Evolutionary conservation across 2,113 vertebrate species (phyloP).

Genomic region (Campylomormyrus numenius): DNA sequence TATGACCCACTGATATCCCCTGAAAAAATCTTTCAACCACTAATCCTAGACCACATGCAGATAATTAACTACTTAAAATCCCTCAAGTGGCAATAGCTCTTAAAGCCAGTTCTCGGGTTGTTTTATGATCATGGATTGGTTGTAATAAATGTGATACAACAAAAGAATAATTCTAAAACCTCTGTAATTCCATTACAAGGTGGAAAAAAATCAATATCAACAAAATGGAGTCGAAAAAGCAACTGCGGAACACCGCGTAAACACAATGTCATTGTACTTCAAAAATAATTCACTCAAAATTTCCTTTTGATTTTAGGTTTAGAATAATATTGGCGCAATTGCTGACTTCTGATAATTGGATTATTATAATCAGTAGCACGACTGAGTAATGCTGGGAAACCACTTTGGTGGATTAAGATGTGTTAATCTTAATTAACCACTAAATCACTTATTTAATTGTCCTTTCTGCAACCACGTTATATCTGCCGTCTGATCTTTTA

Average conservation of each 20-base stretch:
- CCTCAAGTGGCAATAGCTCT: not conserved
- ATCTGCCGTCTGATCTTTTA: not conserved
- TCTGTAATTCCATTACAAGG: not conserved
- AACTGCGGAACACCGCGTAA: not conserved
- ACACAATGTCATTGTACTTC: not conserved
- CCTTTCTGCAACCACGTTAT: not conserved
- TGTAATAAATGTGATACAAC: not conserved
- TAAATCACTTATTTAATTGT: not conserved
- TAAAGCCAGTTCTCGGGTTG: not conserved
- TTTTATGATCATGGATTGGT: conserved; percentile 7
- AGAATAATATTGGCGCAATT: not conserved
- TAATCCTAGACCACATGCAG: conserved; percentile 28
- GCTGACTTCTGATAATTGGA: not conserved
- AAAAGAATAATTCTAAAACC: not conserved
- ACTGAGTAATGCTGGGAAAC: not conserved
- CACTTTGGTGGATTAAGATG: not conserved
- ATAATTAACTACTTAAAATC: conserved; percentile 19
- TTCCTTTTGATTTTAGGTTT: not conserved
- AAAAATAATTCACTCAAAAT: not conserved
- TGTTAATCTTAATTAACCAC: not conserved
- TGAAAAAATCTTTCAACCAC: conserved; percentile 19
- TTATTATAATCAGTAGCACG: conserved; percentile 1
- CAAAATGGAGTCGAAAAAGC: not conserved
- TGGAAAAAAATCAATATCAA: not conserved
- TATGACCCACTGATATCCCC: conserved; percentile 12